A percentile compares a stretch with the other conserved stretches of the same genome.
These are phyloP conservation scores for Tetranychus urticae DNA, from an alignment of 1,140 invertebrate genomes.

Conservation along the genomic window DNA sequence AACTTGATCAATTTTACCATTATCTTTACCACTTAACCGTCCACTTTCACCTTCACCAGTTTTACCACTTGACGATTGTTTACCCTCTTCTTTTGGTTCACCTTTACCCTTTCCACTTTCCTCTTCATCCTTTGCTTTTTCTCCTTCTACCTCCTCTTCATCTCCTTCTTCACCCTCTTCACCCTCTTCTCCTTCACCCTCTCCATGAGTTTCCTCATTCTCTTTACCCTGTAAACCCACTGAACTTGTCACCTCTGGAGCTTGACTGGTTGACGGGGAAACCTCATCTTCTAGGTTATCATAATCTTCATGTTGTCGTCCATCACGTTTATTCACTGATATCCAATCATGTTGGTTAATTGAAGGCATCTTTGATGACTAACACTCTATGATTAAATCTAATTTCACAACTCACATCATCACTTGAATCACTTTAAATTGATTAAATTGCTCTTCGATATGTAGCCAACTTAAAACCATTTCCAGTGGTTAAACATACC, in stretches of 20 bases:
- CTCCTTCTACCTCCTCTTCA: background rate
- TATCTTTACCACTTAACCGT: no score
- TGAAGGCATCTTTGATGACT: background rate
- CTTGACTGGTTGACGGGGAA: background rate
- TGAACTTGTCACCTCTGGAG: background rate
- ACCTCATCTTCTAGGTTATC: background rate
- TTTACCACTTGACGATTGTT: no score
- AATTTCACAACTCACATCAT: background rate
- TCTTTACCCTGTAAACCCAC: background rate
- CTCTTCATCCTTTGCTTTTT: background rate
- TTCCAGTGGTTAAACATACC: background rate
- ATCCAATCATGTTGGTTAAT: background rate
- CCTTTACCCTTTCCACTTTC: no score
- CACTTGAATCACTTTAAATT: background rate
- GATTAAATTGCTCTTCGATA: background rate
- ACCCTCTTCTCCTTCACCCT: background rate
- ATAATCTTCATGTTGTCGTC: background rate
- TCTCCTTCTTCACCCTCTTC: background rate
- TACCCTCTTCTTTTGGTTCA: no score
- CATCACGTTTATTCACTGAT: background rate
- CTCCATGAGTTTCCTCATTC: background rate
- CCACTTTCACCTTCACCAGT: no score
- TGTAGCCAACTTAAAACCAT: background rate
- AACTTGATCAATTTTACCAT: background rate
- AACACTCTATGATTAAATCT: background rate